Conservation (phyloP, 1,140 invertebrate species). For the Diorhabda elongata region DNA sequence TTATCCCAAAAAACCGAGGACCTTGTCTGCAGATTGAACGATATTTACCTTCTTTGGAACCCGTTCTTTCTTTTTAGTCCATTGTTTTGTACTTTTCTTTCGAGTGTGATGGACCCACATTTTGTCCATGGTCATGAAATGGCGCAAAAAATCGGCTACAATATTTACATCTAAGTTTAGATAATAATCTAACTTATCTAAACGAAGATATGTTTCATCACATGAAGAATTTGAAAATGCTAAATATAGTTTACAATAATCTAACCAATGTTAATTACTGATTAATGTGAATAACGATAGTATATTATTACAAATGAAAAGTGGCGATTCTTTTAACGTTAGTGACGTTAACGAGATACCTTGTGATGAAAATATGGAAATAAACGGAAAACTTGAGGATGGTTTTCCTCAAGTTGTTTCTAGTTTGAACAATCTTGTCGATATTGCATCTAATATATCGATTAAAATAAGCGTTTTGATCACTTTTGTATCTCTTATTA, state of each 20-base stretch:
- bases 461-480: not conserved
- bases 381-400: not conserved
- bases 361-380: conserved; percentile 6
- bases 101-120: too few relatives aligned
- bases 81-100: too few relatives aligned
- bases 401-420: not conserved
- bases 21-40: too few relatives aligned
- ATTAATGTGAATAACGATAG: not conserved
- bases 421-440: not conserved
- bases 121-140: too few relatives aligned
- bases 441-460: not conserved
- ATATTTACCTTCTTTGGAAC: too few relatives aligned
- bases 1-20: too few relatives aligned
- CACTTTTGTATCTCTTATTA: not conserved
- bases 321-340: conserved; percentile 10
- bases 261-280: conserved; percentile 3
- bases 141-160: not conserved
- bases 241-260: conserved; percentile 17
- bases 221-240: not conserved
- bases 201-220: conserved; percentile 14
- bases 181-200: conserved; percentile 5
- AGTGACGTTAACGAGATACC: conserved; percentile 12
- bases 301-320: not conserved
- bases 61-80: too few relatives aligned
- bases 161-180: conserved; percentile 1